Conservation (phyloP, 2,113 vertebrate species). For the Pholis gunnellus region DNA sequence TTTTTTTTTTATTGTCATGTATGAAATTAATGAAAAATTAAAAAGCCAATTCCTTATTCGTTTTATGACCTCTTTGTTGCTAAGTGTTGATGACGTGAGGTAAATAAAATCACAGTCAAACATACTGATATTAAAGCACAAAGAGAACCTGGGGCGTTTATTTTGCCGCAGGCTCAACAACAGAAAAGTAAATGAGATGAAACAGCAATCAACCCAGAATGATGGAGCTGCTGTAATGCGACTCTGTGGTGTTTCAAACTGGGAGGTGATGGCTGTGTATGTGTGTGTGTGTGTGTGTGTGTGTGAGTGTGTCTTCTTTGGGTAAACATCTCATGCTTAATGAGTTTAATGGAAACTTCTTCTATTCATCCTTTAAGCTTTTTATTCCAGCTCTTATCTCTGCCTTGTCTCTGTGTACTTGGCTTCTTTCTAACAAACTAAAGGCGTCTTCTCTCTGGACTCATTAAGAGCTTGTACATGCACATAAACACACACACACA, state of each 20-base stretch:
- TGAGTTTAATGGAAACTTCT: slow-evolving; percentile 29
- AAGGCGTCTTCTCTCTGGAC: slow-evolving; percentile 25
- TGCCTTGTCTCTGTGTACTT: neutral
- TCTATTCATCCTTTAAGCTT: slow-evolving; percentile 7
- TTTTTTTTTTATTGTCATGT: neutral
- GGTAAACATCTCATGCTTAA: neutral
- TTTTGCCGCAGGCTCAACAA: slow-evolving; percentile 25
- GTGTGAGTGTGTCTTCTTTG: neutral
- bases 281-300: too few species aligned
- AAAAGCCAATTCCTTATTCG: neutral
- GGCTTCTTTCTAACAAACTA: slow-evolving; percentile 22
- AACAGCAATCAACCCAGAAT: slow-evolving; percentile 35
- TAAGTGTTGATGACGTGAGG: neutral
- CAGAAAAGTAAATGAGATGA: slow-evolving; percentile 21
- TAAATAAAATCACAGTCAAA: neutral
- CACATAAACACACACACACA: slow-evolving; percentile 21
- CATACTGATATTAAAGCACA: neutral
- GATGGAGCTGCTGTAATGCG: neutral
- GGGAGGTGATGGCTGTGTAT: neutral
- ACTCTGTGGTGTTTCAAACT: slow-evolving; percentile 16
- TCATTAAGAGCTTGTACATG: slow-evolving; percentile 18
- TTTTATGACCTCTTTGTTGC: neutral
- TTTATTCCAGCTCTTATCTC: slow-evolving; percentile 17
- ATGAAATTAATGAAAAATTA: neutral
- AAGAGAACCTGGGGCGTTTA: slow-evolving; percentile 19